Base-by-base conservation (phyloP, 1,140 invertebrate genomes). In the Ylistrum balloti region DNA sequence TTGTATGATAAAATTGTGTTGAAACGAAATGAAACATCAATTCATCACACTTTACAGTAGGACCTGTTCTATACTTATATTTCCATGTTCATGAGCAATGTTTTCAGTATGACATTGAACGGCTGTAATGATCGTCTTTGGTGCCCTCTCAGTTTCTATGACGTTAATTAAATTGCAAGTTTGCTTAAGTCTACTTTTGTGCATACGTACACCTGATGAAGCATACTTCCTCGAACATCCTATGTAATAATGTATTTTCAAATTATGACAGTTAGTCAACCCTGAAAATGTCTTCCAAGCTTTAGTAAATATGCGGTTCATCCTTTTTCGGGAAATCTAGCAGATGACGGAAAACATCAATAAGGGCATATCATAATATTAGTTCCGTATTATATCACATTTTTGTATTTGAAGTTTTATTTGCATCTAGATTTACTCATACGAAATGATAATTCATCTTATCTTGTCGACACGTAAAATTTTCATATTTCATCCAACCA, bases 271-370 rank as follows among this genome's bases (percentile, higher is more conserved):
- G 5, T 28, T 74, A 74, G 56, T 74, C 0, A 74, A 0, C 28
- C 56, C 56, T 74, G n/a, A 74, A 74, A 74, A n/a, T 74, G 56
- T 3, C 56, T 28, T 74, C 56, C n/a, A 74, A 74, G 28, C 56
- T 74, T 74, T n/a, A 28, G 56, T 74, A 28, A 74, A 74, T 28
- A 74, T 74, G 56, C 56, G 56, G 17, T 11, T 74, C 56, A 74
- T 74, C 56, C 22, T 48, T n/a, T 7, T 17, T 1, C 15, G 5
- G 22, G n/a, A 74, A 74, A 74, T 74, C 22, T 74, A 74, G 56
- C 56, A 74, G 56, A 74, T 74, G 56, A 74, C 56, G 28, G n/a
- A 74, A 74, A 45, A 9, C 7, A 9, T 17, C 1, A 15, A 9
- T 1, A 17, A 74, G 56, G 56, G 13, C 56, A 74, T 1, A 28